Base-by-base conservation (phyloP, 2,888 invertebrate genomes). In the Muscina levida region DNA sequence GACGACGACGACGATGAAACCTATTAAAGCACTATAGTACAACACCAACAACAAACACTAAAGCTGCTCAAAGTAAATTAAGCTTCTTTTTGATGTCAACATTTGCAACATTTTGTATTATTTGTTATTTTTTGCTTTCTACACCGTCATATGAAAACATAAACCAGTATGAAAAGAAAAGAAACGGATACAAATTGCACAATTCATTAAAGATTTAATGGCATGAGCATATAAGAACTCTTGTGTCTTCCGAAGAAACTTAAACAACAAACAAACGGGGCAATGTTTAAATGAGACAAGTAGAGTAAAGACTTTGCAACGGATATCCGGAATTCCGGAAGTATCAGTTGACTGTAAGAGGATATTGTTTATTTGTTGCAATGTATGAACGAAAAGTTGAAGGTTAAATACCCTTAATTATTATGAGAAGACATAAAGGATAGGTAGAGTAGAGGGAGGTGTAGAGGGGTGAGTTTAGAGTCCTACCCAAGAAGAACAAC, bases 101-200 rank as follows among this genome's bases (percentile, higher is more conserved):
- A n/a, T n/a, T n/a, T n/a, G n/a, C n/a, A n/a, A n/a, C n/a, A n/a
- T n/a, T n/a, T n/a, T n/a, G n/a, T n/a, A n/a, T n/a, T n/a, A n/a
- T n/a, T n/a, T n/a, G n/a, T n/a, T n/a, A n/a, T n/a, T n/a, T n/a
- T n/a, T n/a, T n/a, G n/a, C n/a, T n/a, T n/a, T n/a, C 31, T 5
- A 31, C 31, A 3, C 31, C 31, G 31, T 3, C 31, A 31, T 31
- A 31, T 31, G 8, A 31, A 31, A 31, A 8, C 31, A 8, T 8
- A 5, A 31, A 31, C 3, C 31, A 31, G 8, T 31, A 31, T 31
- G 31, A 31, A 31, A 8, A 5, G 31, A 31, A 31, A 44, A 46
- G 17, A 15, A 53, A 24, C 24, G 53, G 53, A 53, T 53, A 53
- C 53, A 74, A 67, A 74, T 71, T 67, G 59, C 59, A 53, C 67